Conservation (phyloP, 2,113 vertebrate genomes). For the Myocastor coypus region DNA sequence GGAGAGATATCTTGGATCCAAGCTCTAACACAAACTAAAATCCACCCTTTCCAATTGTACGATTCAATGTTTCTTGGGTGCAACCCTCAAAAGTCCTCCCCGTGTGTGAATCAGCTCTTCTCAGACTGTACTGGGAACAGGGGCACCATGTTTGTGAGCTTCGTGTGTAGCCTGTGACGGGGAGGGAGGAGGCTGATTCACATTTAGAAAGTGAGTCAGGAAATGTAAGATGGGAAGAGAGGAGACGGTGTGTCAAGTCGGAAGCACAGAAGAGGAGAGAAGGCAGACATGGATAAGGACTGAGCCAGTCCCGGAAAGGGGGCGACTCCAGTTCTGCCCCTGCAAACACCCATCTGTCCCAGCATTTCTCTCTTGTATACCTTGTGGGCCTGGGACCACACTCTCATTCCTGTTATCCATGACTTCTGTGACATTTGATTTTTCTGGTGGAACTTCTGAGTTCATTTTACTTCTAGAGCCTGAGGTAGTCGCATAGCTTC, state of each 20-base stretch:
- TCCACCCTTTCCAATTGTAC: neutral
- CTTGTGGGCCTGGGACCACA: no score
- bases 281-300: neutral
- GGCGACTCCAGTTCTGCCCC: neutral
- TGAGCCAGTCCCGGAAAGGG: neutral
- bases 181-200: neutral
- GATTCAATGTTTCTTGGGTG: neutral
- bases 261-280: neutral
- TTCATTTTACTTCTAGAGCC: neutral
- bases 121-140: neutral
- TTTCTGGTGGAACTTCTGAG: neutral
- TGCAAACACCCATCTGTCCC: neutral
- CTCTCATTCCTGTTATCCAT: neutral
- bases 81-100: neutral
- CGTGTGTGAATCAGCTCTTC: neutral
- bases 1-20: neutral
- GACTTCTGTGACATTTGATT: neutral
- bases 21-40: neutral
- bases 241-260: neutral
- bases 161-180: neutral
- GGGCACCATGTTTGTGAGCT: rapidly evolving
- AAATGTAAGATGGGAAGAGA: neutral
- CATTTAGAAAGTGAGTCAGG: neutral
- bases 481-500: neutral
- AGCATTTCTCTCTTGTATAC: neutral